Base-by-base conservation (phyloP, 92 coral and sea anemone genomes). In the Chrysogorgia sp. region DNA sequence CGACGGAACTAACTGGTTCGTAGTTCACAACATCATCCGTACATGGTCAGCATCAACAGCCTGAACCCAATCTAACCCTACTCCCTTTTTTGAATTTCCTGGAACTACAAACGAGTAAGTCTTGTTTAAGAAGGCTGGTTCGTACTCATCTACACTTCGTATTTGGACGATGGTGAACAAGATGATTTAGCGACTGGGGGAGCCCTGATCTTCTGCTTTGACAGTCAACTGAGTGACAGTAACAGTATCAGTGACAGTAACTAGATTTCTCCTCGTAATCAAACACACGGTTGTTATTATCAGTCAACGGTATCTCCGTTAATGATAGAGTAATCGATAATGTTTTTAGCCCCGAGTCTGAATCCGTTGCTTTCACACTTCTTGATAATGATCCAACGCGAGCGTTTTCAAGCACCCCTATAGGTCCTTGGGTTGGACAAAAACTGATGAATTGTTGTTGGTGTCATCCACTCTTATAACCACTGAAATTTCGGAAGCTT, bases 381-480 rank as follows among this genome's bases (percentile, higher is more conserved):
- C 92, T 91, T 71, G 92, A 76, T 3, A 40, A 29, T 0, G 90
- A 77, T 19, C 89, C 90, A 1, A 56, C 40, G 0, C 71, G 84
- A 0, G 85, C 33, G 53, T 89, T 83, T 71, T 96, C 99, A 0
- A 71, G 84, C 37, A 96, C 99, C 4, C 76, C 79, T 7, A n/a
- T n/a, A 96, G 84, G 29, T 90, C 55, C 33, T 84, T 87, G 26
- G 92, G 91, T 24, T 72, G 56, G 8, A 84, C 89, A 59, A 96
- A 96, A 28, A 81, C 76, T 4, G 99, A 97, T 13, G 76, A 56
- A 86, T 96, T 96, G 88, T 96, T 97, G 40, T 93, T 93, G 65
- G 86, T 58, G 80, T 93, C 97, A 3, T 58, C 64, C 2, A 93
- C 93, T 48, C 64, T 77, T 67, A 93, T 84, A 29, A 64, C 63